Conservation (phyloP, 1,140 invertebrate genomes). For the Helicoverpa zea region DNA sequence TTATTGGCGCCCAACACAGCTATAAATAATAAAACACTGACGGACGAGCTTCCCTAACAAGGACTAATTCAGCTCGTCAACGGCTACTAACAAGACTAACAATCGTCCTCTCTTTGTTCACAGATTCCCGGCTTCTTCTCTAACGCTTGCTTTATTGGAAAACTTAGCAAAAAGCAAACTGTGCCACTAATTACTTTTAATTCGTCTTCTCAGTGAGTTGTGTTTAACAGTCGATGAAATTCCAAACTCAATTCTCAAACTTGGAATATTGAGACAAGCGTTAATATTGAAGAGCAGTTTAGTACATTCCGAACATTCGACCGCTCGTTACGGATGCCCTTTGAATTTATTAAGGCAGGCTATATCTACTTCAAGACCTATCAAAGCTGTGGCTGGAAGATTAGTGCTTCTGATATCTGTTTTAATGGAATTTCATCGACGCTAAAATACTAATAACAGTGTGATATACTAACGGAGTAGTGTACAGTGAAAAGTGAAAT, state of each 20-base stretch:
- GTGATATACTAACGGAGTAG: constrained; percentile 42
- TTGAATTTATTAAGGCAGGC: constrained; percentile 60
- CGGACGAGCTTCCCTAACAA: constrained; percentile 50
- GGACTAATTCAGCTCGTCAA: constrained; percentile 53
- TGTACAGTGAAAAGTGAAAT: constrained; percentile 59
- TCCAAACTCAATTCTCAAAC: constrained; percentile 40
- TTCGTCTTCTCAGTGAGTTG: constrained; percentile 9
- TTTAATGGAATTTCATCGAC: constrained; percentile 50
- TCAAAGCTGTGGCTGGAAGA: constrained; percentile 45
- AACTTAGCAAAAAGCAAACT: constrained; percentile 48
- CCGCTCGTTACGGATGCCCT: constrained; percentile 53
- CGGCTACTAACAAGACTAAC: constrained; percentile 76
- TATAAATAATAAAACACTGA: constrained; percentile 48
- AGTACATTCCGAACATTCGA: constrained; percentile 50
- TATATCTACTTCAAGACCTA: constrained; percentile 51
- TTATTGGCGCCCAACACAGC: constrained; percentile 27
- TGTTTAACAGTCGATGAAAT: constrained; percentile 48
- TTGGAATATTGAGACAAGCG: constrained; percentile 22
- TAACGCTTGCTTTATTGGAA: constrained; percentile 59
- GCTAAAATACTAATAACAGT: constrained; percentile 42
- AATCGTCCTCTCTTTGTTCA: constrained; percentile 77
- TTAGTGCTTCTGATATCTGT: constrained; percentile 54
- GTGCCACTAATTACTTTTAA: constrained; percentile 45
- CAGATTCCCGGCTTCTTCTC: constrained; percentile 70
- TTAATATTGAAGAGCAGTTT: constrained; percentile 31